These are phyloP conservation scores for Petroica traversi DNA, from an alignment of 2,113 vertebrate genomes.

Conservation along the genomic window DNA sequence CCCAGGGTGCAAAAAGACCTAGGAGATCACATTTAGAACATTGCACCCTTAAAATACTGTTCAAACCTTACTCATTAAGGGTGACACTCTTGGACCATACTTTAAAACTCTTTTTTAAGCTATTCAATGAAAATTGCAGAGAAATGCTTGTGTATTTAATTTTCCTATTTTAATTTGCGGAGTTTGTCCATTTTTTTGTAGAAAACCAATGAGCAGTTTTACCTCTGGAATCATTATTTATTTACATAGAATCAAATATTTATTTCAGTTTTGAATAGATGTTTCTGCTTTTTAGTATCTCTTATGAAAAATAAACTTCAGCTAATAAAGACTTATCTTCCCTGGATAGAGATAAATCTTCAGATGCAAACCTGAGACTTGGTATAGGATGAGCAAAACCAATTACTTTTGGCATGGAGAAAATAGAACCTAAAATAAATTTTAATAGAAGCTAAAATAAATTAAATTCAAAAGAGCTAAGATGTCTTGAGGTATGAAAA, in stretches of 20 bases:
- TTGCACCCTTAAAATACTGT: background rate
- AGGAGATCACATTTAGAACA: background rate
- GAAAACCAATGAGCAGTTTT: background rate
- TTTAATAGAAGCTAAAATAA: background rate
- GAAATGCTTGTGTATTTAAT: background rate
- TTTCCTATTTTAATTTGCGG: background rate
- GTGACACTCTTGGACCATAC: background rate
- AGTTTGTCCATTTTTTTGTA: background rate
- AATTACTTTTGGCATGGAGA: background rate
- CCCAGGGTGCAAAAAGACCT: background rate
- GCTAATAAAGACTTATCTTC: background rate
- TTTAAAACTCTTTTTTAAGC: background rate
- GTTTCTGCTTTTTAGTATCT: background rate
- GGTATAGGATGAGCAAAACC: background rate
- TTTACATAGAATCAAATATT: background rate
- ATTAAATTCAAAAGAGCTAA: background rate
- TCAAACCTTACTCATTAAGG: background rate
- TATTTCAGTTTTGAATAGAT: background rate
- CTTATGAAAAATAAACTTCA: background rate
- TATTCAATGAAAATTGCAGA: background rate
- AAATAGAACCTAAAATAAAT: background rate
- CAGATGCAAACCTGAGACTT: background rate
- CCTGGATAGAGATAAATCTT: background rate
- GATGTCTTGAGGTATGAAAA: background rate
- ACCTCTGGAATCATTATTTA: background rate